phyloP scores from a whole-genome alignment of 2,113 vertebrate species.

The Ciconia maguari region DNA sequence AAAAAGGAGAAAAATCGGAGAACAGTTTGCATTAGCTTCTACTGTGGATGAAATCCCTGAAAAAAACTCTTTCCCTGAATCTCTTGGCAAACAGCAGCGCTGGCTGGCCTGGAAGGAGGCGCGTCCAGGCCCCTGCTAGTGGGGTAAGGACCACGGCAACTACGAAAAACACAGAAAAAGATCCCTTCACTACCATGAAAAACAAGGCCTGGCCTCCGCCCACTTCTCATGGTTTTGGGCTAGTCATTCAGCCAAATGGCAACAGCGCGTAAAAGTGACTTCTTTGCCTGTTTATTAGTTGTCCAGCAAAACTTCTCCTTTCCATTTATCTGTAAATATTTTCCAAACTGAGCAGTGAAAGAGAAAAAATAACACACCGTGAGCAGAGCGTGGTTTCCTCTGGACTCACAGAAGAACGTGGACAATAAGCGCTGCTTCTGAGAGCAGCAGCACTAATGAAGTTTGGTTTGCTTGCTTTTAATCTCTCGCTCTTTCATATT shows the following conservation, averaged over 20 bases:
- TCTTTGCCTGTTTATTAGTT: not conserved
- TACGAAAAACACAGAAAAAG: not conserved
- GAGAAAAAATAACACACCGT: not conserved
- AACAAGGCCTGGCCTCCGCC: no score
- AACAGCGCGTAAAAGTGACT: not conserved
- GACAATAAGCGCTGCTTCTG: not conserved
- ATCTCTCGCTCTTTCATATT: not conserved
- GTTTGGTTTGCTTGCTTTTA: not conserved
- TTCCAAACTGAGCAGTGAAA: not conserved
- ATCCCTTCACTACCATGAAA: rapidly evolving
- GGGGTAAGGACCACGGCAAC: not conserved
- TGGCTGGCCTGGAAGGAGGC: not conserved
- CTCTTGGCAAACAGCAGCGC: not conserved
- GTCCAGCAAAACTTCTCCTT: not conserved
- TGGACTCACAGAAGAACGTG: rapidly evolving
- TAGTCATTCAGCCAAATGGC: not conserved
- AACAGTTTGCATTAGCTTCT: not conserved
- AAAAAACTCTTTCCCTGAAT: not conserved
- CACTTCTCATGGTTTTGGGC: not conserved
- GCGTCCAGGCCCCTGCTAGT: not conserved
- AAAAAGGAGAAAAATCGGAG: not conserved
- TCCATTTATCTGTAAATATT: not conserved
- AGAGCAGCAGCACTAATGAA: not conserved
- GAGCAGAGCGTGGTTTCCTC: not conserved
- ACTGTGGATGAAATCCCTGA: not conserved